Conservation (phyloP, 2,888 invertebrate species). For the Caenorhabditis afra region DNA sequence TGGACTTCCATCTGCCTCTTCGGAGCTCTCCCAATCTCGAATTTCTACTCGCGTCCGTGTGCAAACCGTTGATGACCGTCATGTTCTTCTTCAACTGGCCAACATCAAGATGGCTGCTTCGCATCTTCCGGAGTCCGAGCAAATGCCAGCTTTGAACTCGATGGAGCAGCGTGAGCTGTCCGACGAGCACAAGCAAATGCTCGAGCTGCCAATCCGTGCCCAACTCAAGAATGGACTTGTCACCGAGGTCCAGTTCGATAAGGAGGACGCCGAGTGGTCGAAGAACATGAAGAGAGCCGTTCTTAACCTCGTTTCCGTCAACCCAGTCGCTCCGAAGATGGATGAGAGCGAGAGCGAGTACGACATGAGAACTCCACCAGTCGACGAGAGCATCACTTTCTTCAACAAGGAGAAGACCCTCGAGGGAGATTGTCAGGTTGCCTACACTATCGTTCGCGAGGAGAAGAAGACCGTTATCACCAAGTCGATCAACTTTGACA, state of each 20-base stretch:
- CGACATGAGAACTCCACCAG: not conserved
- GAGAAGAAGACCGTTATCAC: conserved; percentile 56
- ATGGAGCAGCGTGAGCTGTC: conserved; percentile 66
- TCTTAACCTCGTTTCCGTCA: conserved; percentile 67
- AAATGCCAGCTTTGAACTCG: conserved; percentile 34
- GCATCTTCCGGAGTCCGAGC: conserved; percentile 37
- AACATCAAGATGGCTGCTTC: conserved; percentile 42
- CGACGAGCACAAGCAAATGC: conserved; percentile 57
- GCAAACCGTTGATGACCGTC: conserved; percentile 53
- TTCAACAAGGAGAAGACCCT: conserved; percentile 60
- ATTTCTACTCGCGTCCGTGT: conserved; percentile 52
- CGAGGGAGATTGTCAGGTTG: conserved; percentile 73
- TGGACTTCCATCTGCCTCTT: conserved; percentile 54
- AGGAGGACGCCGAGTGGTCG: conserved; percentile 70
- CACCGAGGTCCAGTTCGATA: conserved; percentile 61
- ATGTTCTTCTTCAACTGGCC: conserved; percentile 48
- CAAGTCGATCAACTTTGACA: conserved; percentile 1
- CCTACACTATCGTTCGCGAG: conserved; percentile 60
- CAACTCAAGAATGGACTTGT: conserved; percentile 70
- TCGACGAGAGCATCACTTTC: conserved; percentile 29
- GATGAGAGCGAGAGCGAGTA: conserved; percentile 25
- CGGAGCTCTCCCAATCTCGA: conserved; percentile 53
- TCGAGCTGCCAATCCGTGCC: conserved; percentile 71
- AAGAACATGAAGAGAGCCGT: conserved; percentile 76
- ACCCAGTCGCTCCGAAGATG: conserved; percentile 34